Evolutionary conservation across 2,888 invertebrate genomes (phyloP).

Genomic region (Lapara coniferarum): DNA sequence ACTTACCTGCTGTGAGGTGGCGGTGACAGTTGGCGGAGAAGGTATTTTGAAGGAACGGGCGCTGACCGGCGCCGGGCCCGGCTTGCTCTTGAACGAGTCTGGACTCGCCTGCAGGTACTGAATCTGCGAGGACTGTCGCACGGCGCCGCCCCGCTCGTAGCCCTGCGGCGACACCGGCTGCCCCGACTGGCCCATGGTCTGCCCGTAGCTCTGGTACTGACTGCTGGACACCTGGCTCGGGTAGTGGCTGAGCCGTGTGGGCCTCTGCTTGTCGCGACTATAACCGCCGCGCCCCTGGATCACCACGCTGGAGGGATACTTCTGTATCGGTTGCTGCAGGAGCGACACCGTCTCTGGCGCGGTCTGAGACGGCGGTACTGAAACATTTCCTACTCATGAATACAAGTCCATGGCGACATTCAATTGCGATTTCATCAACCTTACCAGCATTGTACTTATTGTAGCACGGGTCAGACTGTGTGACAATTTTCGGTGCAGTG

Average conservation of each 20-base stretch:
- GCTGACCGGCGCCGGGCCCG: conserved; percentile 43
- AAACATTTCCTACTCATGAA: conserved; percentile 11
- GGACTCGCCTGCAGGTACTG: conserved; percentile 66
- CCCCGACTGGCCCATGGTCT: conserved; percentile 42
- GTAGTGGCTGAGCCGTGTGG: conserved; percentile 59
- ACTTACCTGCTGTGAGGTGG: conserved; percentile 62
- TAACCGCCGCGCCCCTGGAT: conserved; percentile 68
- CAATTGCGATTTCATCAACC: conserved; percentile 26
- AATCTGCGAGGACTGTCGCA: conserved; percentile 56
- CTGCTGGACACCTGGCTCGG: conserved; percentile 39
- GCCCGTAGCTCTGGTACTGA: conserved; percentile 62
- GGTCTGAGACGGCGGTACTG: conserved; percentile 75
- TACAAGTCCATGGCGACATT: neutral
- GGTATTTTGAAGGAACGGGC: conserved; percentile 76
- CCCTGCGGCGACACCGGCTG: conserved; percentile 41
- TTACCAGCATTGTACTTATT: conserved; percentile 69
- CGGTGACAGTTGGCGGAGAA: conserved; percentile 70
- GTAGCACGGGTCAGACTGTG: conserved; percentile 63
- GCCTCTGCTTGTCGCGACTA: conserved; percentile 65
- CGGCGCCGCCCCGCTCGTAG: conserved; percentile 46
- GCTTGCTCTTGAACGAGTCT: conserved; percentile 65
- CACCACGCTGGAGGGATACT: conserved; percentile 67
- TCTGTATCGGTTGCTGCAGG: conserved; percentile 72
- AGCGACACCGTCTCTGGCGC: conserved; percentile 79
- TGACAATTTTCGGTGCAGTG: conserved; percentile 61